Base-by-base conservation (phyloP, 2,797 vertebrate genomes). In the Mormyrus hasselquistii region DNA sequence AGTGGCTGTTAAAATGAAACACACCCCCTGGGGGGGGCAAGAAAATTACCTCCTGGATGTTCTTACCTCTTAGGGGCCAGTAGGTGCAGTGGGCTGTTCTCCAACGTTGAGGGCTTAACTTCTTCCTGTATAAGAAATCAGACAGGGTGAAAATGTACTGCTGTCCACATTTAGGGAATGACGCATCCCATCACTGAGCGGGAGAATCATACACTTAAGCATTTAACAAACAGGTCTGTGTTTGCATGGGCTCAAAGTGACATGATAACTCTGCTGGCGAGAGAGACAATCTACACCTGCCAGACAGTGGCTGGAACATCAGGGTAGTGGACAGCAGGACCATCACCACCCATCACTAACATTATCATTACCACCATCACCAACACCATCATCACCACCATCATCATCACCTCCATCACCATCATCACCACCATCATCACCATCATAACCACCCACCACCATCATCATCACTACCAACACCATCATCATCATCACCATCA, bases 21-120 rank as follows among this genome's bases (percentile, higher is more conserved):
- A 52, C 34, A 73, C 14, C 6, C 8, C 53, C n/a, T 9, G 49
- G 22, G 25, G 25, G 25, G 50, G 38, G 19, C 2, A 65, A 47
- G 3, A 22, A 65, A 10, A 44, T 16, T 3, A 49, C 4, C 47
- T 16, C 25, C 16, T 14, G 89, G 5, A 7, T 25, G 93, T 90
- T 96, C 95, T 95, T 95, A 99, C 98, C 97, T 97, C 95, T 96
- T 95, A 92, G 96, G 94, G 92, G 96, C 94, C 90, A 96, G 95
- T 90, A 97, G 95, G 94, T 97, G 97, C 95, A 98, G 93, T 49
- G 95, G 91, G 93, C 96, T 95, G 90, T 93, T 94, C 92, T 98
- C 97, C 79, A 94, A 89, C 88, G 94, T 92, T 87, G 95, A 93
- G 93, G 95, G 94, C 92, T 96, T 96, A 59, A 96, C 94, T 88